Evolutionary conservation across 1,140 invertebrate species (phyloP), one percentile per base, ranked within the genome.

Genomic region (Pygmarrhopalites habei): DNA sequence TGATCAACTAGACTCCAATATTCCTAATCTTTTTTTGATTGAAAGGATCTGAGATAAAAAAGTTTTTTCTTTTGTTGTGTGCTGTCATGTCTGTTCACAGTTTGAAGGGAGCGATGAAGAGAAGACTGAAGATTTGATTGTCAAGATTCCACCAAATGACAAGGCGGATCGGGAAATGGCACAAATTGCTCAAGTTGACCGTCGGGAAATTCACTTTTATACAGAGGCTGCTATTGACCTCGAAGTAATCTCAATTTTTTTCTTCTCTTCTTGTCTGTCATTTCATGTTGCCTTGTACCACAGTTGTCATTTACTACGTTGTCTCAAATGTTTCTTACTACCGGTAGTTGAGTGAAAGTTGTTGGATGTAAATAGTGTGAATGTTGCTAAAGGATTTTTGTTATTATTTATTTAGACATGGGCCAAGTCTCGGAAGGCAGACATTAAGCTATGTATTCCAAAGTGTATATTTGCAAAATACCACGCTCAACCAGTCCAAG

Each of bases 201-300:
- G 87, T 1, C 78, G 87, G 49, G 87, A 89, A 75, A 89, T 89
- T 69, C 84, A 87, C 64, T 89, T 90, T 76, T 90, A 89, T 73
- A 89, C 86, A 3, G 59, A 66, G 60, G 65, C 65, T 28, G 53
- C 65, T 28, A 47, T 60, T 30, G 60, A 64, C 49, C 19, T 68
- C 10, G 29, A 68, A 35, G 66, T 64, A 59, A 44, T 2, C n/a
- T n/a, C n/a, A 10, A 14, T 35, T 23, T 26, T 44, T 23, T 44
- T 58, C n/a, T 41, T n/a, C n/a, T n/a, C 10, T n/a, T 12, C 10
- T 41, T 41, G n/a, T n/a, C n/a, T n/a, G n/a, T n/a, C n/a, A n/a
- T n/a, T n/a, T n/a, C n/a, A n/a, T n/a, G n/a, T n/a, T n/a, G n/a
- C n/a, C n/a, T n/a, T n/a, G n/a, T n/a, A n/a, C n/a, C n/a, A n/a